A percentile compares a stretch with the other conserved stretches of the same genome.
Conservation (phyloP, 2,797 vertebrate genomes). For the Anomalospiza imberbis region DNA sequence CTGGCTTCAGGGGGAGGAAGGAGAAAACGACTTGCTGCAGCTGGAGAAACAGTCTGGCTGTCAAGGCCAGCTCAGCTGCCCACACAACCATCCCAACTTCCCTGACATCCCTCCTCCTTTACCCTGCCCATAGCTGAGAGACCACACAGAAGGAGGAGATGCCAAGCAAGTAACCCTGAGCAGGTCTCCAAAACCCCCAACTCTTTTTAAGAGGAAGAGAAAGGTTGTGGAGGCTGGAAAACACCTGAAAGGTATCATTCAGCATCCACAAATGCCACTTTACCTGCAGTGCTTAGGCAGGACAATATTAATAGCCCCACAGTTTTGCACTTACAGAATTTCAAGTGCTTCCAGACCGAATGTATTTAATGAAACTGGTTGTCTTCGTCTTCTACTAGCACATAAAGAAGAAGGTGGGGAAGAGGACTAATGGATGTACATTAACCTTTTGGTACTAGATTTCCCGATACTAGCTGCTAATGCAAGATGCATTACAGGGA, state of each 20-base stretch:
- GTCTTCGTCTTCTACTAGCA: constrained; percentile 35
- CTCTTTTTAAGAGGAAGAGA: neutral
- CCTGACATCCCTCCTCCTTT: neutral
- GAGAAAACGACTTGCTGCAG: neutral
- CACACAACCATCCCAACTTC: neutral
- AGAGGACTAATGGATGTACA: constrained; percentile 53
- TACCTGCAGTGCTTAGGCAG: neutral
- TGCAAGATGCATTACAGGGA: constrained; percentile 49
- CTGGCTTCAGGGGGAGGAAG: neutral
- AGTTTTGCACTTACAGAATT: neutral
- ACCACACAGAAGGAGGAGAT: neutral
- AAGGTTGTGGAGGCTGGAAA: neutral
- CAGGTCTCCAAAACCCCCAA: neutral
- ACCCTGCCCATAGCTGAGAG: neutral
- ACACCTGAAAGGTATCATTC: neutral
- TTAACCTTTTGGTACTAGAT: constrained; percentile 66
- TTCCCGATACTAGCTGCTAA: constrained; percentile 40
- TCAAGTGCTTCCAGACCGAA: constrained; percentile 5
- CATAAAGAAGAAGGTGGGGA: neutral
- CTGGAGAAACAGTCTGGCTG: fast-evolving
- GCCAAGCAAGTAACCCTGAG: neutral
- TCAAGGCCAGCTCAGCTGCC: neutral
- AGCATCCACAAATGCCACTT: neutral
- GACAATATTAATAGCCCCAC: neutral
- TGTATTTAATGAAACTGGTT: constrained; percentile 36